Conservation (phyloP, 2,113 vertebrate species). For the Mesitornis unicolor region DNA sequence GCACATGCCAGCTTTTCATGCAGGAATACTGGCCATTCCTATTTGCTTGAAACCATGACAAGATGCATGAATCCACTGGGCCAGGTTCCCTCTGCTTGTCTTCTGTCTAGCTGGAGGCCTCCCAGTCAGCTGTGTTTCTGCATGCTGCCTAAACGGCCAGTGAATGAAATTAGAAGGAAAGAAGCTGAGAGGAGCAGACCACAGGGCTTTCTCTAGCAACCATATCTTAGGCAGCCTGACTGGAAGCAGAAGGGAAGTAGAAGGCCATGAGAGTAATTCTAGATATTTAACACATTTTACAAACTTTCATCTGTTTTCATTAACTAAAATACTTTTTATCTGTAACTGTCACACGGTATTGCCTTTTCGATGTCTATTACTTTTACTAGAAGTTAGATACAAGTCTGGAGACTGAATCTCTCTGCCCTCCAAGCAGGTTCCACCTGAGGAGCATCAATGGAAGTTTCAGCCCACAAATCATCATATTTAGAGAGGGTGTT, state of each 20-base stretch:
- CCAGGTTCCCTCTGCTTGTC: not conserved
- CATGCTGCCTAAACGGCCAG: not conserved
- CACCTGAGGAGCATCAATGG: not conserved
- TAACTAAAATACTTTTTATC: not conserved
- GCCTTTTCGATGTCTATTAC: not conserved
- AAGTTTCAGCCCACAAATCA: not conserved
- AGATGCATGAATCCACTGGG: not conserved
- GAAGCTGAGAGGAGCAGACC: not conserved
- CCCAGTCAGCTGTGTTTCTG: not conserved
- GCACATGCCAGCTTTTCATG: not conserved
- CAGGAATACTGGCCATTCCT: not conserved
- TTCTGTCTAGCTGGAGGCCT: not conserved
- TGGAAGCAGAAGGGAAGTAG: not conserved
- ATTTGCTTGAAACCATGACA: not conserved
- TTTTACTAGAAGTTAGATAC: not conserved
- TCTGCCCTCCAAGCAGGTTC: not conserved
- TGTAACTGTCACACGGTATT: not conserved
- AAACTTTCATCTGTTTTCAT: not conserved
- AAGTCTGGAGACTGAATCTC: not conserved
- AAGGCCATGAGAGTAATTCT: not conserved
- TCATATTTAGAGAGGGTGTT: not conserved
- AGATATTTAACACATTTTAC: not conserved
- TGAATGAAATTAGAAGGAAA: not conserved
- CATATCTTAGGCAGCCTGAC: not conserved
- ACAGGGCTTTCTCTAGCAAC: not conserved